Base-by-base conservation (phyloP, 1,140 invertebrate species). In the Apis florea region DNA sequence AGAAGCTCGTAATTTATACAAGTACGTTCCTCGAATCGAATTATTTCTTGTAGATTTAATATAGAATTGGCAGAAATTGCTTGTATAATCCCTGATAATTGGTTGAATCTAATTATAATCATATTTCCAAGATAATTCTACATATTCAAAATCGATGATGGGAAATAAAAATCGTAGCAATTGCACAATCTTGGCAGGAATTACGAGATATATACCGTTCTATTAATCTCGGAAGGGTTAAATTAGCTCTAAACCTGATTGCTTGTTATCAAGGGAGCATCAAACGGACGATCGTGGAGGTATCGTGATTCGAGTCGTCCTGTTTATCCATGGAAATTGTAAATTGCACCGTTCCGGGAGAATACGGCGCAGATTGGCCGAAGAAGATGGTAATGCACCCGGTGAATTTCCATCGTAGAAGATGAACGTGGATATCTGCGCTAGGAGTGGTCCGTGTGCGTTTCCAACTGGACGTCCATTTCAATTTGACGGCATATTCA, bases 391-490 rank as follows among this genome's bases (percentile, higher is more conserved):
- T 81, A 81, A 81, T 75, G 71, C 61, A 21, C 0, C 40, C 63
- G 64, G 63, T 81, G 75, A 81, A 81, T 81, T 75, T 75, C 71
- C 71, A 81, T 81, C 71, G 51, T 58, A 58, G 51, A 81, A 75
- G 79, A 75, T 73, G 64, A 58, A 75, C 71, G 71, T 81, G 56
- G 53, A 61, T 24, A 58, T 24, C 47, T 9, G 19, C 13, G 15
- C 21, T 6, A 8, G 53, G n/a, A 40, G 40, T 19, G 58, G 47
- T 72, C 67, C 31, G 15, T 83, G 24, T 26, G 19, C 68, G 70
- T 83, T 83, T 68, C 73, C 71, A 86, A 85, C 82, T 86, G 85
- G 71, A 86, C 85, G 64, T 75, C 31, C 76, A 64, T 61, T 83
- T 83, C 67, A 76, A 79, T 79, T 74, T 66, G 53, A 83, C 70